A percentile compares a stretch with the other conserved stretches of the same genome.
These are phyloP conservation scores for Mamestra brassicae DNA, from an alignment of 2,888 invertebrate species.

Conservation along the genomic window DNA sequence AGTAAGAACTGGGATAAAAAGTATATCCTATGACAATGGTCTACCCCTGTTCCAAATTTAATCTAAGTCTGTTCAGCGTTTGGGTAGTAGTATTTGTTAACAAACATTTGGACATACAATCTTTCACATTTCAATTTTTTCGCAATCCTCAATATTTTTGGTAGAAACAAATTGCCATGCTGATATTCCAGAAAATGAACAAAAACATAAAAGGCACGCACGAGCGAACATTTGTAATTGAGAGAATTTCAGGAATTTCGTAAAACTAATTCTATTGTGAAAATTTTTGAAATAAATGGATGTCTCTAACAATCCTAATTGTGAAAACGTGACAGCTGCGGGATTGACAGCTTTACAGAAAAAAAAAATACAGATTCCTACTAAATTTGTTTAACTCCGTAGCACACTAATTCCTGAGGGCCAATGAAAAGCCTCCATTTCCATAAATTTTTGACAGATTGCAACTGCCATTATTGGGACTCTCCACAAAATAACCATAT, in stretches of 20 bases:
- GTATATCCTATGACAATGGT: too few species aligned
- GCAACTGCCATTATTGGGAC: too few species aligned
- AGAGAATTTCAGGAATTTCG: constrained; percentile 18
- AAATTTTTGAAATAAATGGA: constrained; percentile 4
- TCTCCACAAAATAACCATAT: too few species aligned
- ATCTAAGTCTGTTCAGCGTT: too few species aligned
- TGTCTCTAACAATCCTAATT: background rate
- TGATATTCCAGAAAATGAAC: background rate
- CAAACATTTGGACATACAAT: too few species aligned
- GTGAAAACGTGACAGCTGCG: background rate
- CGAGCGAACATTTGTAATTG: background rate
- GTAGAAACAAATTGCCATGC: background rate
- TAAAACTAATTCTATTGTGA: background rate
- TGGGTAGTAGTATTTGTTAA: too few species aligned
- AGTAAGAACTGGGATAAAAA: too few species aligned
- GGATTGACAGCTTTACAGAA: background rate
- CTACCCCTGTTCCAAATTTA: too few species aligned
- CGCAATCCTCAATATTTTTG: background rate
- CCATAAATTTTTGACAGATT: too few species aligned
- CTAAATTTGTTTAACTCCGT: background rate
- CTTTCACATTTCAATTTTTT: background rate
- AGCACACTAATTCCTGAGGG: too few species aligned
- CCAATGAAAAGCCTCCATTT: too few species aligned
- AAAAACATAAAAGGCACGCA: constrained; percentile 1
- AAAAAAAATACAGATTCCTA: background rate